These are phyloP conservation scores for Saimiri boliviensis DNA, from an alignment of 2,113 vertebrate genomes.

Conservation along the genomic window DNA sequence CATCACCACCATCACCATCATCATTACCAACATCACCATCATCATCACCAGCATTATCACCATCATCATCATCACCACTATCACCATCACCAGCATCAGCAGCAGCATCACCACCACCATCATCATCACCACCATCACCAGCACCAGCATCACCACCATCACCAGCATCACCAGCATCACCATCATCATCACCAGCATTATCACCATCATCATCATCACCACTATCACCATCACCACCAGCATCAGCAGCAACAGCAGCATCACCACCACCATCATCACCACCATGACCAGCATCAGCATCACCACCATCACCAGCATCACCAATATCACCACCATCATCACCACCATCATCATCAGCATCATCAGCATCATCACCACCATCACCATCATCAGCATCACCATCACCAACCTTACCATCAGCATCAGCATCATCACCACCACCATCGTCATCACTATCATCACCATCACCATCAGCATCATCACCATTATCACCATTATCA, in stretches of 20 bases:
- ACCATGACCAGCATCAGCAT: rapidly evolving
- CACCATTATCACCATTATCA: rapidly evolving
- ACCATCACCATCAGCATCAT: rapidly evolving
- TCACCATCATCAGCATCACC: rapidly evolving
- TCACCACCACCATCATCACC: rapidly evolving
- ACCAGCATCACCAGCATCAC: rapidly evolving
- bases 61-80: rapidly evolving
- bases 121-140: rapidly evolving
- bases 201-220: rapidly evolving
- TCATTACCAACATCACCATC: rapidly evolving
- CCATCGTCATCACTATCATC: rapidly evolving
- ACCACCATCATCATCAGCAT: rapidly evolving
- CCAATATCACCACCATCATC: rapidly evolving
- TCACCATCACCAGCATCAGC: rapidly evolving
- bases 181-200: rapidly evolving
- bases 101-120: rapidly evolving
- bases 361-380: rapidly evolving
- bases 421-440: rapidly evolving
- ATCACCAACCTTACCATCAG: rapidly evolving
- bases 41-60: rapidly evolving
- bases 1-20: background rate
- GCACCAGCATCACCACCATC: rapidly evolving
- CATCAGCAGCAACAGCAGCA: rapidly evolving
- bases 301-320: rapidly evolving
- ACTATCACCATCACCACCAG: rapidly evolving